These are phyloP conservation scores for Drosophila anomalipes DNA, from an alignment of 2,888 invertebrate genomes.

Conservation along the genomic window DNA sequence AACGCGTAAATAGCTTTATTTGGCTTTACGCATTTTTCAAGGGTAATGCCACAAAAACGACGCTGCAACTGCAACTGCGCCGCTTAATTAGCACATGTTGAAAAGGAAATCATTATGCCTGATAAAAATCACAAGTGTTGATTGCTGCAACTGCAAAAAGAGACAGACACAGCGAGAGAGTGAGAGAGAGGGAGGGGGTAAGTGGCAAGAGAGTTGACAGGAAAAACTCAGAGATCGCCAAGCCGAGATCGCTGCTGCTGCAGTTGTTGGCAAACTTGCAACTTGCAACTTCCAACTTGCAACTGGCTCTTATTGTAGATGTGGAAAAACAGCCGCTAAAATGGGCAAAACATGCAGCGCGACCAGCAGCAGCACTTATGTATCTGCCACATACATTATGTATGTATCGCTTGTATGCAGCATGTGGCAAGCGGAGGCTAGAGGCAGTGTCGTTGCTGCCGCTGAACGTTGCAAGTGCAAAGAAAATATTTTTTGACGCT, in stretches of 20 bases:
- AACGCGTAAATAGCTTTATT: constrained; percentile 16
- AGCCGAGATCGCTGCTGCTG: constrained; percentile 44
- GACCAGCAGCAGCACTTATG: constrained; percentile 64
- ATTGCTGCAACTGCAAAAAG: constrained; percentile 56
- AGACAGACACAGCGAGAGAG: neutral
- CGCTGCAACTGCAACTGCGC: constrained; percentile 17
- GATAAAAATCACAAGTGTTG: constrained; percentile 82
- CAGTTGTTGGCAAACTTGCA: constrained; percentile 43
- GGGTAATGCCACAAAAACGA: constrained; percentile 25
- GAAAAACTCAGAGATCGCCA: constrained; percentile 71
- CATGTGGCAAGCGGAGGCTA: constrained; percentile 17
- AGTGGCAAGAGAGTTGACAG: constrained; percentile 70
- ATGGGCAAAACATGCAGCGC: constrained; percentile 80
- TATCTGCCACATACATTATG: constrained; percentile 77
- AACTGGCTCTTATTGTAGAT: constrained; percentile 28
- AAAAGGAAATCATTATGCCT: constrained; percentile 82
- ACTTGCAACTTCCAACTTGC: constrained; percentile 46
- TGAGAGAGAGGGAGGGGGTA: neutral
- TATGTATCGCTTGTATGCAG: constrained; percentile 47
- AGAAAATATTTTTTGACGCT: constrained; percentile 82
- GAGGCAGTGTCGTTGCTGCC: constrained; percentile 27
- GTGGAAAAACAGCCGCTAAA: constrained; percentile 74
- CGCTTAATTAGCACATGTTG: constrained; percentile 78
- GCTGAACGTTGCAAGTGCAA: constrained; percentile 72
- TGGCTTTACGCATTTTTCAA: constrained; percentile 39